Evolutionary conservation across 2,888 invertebrate genomes (phyloP), one percentile per base, ranked within the genome.

Genomic region (Pseudoips prasinana): DNA sequence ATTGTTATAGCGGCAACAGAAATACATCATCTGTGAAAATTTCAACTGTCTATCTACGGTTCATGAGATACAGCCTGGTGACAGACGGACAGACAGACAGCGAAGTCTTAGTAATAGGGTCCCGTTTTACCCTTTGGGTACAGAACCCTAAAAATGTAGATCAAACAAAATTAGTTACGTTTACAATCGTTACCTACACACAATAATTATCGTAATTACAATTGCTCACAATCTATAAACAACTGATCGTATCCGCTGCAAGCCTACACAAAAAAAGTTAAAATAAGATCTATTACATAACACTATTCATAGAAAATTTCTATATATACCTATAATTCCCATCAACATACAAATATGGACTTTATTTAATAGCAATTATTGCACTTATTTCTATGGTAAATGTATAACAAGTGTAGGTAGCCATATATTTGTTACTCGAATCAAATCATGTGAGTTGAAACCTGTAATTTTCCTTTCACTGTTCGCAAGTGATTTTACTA

Each of bases 401-500:
- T 14, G n/a, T n/a, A n/a, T n/a, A n/a, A n/a, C n/a, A n/a, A n/a
- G n/a, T n/a, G n/a, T n/a, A n/a, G n/a, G n/a, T n/a, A n/a, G n/a
- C n/a, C n/a, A n/a, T n/a, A n/a, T 57, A 60, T 64, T 57, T 53
- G 64, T 64, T 56, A 53, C 51, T 53, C 47, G 61, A 61, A 69
- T 72, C 65, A 56, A 64, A 62, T 55, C 64, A 61, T 66, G 58
- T 67, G 71, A 72, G 68, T 59, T 58, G 42, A 51, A 67, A 62
- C 65, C 56, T 61, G 66, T 71, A 70, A 75, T 76, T 77, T 76
- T 75, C 81, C 85, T 84, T 82, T 85, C 82, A 80, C 83, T 76
- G 55, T 53, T 60, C 41, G 59, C 61, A 54, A 68, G 48, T 69
- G 65, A 73, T 77, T 78, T 73, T 72, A 69, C 64, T 68, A 73